Evolutionary conservation across 2,888 invertebrate species (phyloP).

Genomic region (Aphelenchoides bicaudatus): DNA sequence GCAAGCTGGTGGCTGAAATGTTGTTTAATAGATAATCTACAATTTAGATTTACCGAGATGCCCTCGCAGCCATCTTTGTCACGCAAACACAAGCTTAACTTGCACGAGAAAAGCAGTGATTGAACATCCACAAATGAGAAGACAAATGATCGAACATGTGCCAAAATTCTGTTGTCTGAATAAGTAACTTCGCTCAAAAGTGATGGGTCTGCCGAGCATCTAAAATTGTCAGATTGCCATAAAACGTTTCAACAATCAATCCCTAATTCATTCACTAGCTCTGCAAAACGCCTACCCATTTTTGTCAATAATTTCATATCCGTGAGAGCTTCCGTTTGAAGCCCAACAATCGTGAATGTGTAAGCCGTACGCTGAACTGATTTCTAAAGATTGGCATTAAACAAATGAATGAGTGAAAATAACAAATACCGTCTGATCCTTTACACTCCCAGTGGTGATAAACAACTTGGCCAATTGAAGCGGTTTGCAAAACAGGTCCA

Average conservation of each 20-base stretch:
- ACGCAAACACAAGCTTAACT: slow-evolving; percentile 47
- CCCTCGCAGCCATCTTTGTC: slow-evolving; percentile 57
- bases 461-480: slow-evolving; percentile 52
- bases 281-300: slow-evolving; percentile 17
- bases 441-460: slow-evolving; percentile 59
- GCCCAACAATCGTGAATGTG: slow-evolving; percentile 53
- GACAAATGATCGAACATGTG: slow-evolving; percentile 45
- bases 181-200: slow-evolving; percentile 39
- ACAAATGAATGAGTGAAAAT: slow-evolving; percentile 2
- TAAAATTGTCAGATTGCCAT: background rate
- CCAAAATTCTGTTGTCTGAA: slow-evolving; percentile 47
- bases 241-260: background rate
- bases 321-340: slow-evolving; percentile 42
- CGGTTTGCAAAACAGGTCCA: slow-evolving; percentile 45
- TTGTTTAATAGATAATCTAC: background rate
- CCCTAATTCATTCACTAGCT: slow-evolving; percentile 10
- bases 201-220: slow-evolving; percentile 10
- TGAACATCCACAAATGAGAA: slow-evolving; percentile 51
- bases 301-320: slow-evolving; percentile 20
- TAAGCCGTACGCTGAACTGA: slow-evolving; percentile 48
- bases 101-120: slow-evolving; percentile 42
- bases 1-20: slow-evolving; percentile 29
- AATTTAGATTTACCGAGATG: slow-evolving; percentile 39
- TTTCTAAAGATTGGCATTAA: slow-evolving; percentile 34
- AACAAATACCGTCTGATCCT: slow-evolving; percentile 38